Conservation (phyloP, 2,888 invertebrate species). For the Limenitis camilla region DNA sequence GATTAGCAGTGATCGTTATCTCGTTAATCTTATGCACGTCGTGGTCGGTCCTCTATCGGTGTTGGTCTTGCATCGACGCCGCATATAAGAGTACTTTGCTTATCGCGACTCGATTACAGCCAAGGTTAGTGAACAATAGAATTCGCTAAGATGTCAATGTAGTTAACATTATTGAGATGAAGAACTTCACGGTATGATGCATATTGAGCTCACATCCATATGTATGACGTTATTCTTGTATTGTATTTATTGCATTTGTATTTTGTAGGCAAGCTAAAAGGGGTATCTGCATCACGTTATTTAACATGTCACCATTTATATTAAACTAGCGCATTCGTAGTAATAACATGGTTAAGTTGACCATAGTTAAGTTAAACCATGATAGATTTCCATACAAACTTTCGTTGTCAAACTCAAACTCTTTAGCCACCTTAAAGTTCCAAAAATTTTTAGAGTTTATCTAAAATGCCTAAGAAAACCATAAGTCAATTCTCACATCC, state of each 20-base stretch:
- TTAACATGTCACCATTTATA: too few relatives aligned
- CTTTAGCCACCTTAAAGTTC: too few relatives aligned
- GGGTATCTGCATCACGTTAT: too few relatives aligned
- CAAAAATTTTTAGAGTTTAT: too few relatives aligned
- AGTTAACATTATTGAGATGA: slow-evolving; percentile 14
- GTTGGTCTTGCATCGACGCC: slow-evolving; percentile 9
- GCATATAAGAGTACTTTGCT: slow-evolving; percentile 36
- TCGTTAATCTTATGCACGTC: slow-evolving; percentile 48
- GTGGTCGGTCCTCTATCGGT: slow-evolving; percentile 29
- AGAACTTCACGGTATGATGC: slow-evolving; percentile 6
- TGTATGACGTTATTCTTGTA: background rate
- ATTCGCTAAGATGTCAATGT: slow-evolving; percentile 20
- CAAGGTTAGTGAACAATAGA: slow-evolving; percentile 42
- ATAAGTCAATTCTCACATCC: too few relatives aligned
- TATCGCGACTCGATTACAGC: slow-evolving; percentile 40
- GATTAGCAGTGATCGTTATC: slow-evolving; percentile 43
- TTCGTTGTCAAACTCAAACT: too few relatives aligned
- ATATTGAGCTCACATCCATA: slow-evolving; percentile 3
- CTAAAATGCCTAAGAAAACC: too few relatives aligned
- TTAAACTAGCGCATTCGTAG: too few relatives aligned
- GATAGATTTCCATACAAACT: too few relatives aligned
- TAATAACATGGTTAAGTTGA: too few relatives aligned
- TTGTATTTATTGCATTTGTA: background rate
- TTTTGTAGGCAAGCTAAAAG: too few relatives aligned
- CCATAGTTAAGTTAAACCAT: too few relatives aligned